Base-by-base conservation (phyloP, 2,888 invertebrate species). In the Phasia obesa region DNA sequence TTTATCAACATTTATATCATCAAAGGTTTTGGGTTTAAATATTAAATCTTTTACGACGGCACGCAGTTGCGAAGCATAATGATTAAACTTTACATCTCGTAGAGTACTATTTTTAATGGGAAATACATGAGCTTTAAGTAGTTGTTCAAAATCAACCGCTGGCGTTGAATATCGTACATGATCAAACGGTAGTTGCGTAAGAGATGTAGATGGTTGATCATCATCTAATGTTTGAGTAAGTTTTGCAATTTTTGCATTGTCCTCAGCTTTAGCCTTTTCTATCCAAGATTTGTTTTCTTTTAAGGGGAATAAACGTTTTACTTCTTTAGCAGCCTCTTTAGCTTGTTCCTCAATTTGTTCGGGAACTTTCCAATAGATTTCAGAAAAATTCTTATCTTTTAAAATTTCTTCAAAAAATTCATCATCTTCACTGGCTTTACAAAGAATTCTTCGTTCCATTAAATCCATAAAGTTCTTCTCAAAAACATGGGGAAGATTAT, bases 101-200 rank as follows among this genome's bases (percentile, higher is more conserved):
- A 87, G 84, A 0, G 90, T 87, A 17, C 86, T 87, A 62, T 87
- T 86, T 4, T 83, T 23, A 6, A 88, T 81, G 6, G 84, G 77
- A 2, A 87, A 86, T 15, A 90, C 85, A 13, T 92, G 93, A 85
- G 90, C 88, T 15, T 88, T 87, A 62, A 91, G 88, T 71, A 95
- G 91, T 21, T 87, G 86, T 82, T 89, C 89, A 85, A 93, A 95
- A 88, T 95, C 95, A 70, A 92, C 92, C 4, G 93, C 92, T 0
- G 95, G 95, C 35, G 93, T 92, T 2, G 93, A 88, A 7, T 94
- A 93, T 0, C 95, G 93, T 69, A 95, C 93, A 88, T 91, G 87
- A 11, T 88, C 86, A 21, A 87, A 80, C 4, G 17, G 21, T 2
- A 84, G 19, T 6, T 81, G 35, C 3, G 25, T 65, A 15, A 17